Conservation (phyloP, 2,888 invertebrate genomes). For the Sycophila texana region DNA sequence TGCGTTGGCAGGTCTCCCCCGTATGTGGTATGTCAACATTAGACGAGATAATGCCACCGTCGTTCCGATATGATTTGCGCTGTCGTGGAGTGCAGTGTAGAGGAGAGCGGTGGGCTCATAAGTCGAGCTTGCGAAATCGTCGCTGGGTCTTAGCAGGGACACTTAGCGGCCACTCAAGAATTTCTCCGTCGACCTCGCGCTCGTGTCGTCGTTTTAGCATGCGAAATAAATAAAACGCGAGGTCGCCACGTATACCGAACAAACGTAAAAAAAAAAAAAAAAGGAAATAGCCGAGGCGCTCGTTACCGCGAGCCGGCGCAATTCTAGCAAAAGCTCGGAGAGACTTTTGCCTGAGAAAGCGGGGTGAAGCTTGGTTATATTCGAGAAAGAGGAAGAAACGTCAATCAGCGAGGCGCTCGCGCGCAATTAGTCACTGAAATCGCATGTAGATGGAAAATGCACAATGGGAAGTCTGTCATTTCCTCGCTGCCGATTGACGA, state of each 20-base stretch:
- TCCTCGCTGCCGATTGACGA: constrained; percentile 43
- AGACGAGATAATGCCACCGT: background rate
- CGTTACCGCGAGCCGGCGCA: background rate
- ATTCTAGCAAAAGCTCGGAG: too few species aligned
- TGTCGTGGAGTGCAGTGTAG: too few species aligned
- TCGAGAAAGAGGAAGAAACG: constrained; percentile 1
- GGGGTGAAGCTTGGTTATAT: background rate
- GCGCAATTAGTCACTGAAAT: constrained; percentile 46
- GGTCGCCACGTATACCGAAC: too few species aligned
- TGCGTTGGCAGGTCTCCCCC: background rate
- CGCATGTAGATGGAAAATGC: constrained; percentile 52
- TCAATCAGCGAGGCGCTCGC: constrained; percentile 27
- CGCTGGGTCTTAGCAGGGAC: too few species aligned
- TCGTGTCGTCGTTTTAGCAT: too few species aligned
- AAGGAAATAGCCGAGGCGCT: background rate
- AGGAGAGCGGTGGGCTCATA: too few species aligned
- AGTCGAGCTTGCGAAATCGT: background rate
- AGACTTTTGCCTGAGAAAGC: too few species aligned
- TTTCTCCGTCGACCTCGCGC: too few species aligned
- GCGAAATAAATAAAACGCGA: too few species aligned
- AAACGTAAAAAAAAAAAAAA: background rate
- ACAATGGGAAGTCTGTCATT: constrained; percentile 38
- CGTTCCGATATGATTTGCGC: background rate
- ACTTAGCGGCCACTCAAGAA: too few species aligned
- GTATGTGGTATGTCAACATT: background rate